Percentiles rank a stretch among this genome's conserved stretches.
Conservation (phyloP, 2,113 vertebrate genomes). For the Stigmatopora argus region DNA sequence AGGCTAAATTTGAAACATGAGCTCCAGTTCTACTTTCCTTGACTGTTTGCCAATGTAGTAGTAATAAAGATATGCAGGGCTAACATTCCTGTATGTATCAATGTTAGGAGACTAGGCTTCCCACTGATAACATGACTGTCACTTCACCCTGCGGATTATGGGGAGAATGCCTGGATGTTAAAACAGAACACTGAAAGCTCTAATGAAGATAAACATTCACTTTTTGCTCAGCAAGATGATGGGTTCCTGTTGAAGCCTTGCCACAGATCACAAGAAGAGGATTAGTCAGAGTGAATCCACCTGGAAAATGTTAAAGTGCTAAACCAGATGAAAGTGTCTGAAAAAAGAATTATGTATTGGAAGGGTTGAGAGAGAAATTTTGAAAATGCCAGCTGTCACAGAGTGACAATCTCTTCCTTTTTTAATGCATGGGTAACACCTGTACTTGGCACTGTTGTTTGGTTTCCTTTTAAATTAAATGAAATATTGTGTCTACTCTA, state of each 20-base stretch:
- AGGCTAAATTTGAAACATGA: conserved; percentile 55
- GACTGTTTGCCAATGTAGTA: conserved; percentile 51
- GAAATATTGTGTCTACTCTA: neutral
- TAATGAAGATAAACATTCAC: conserved; percentile 59
- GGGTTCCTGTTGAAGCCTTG: conserved; percentile 23
- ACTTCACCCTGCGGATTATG: conserved; percentile 53
- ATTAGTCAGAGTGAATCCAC: conserved; percentile 50
- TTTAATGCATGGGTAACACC: conserved; percentile 4
- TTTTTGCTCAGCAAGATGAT: conserved; percentile 11
- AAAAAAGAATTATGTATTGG: conserved; percentile 34
- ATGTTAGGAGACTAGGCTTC: conserved; percentile 45
- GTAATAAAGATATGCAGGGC: conserved; percentile 65
- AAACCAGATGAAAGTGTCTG: conserved; percentile 40
- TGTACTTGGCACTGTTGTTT: neutral
- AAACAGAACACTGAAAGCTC: conserved; percentile 30
- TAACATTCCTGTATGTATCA: conserved; percentile 60
- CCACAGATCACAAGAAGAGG: conserved; percentile 34
- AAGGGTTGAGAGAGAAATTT: conserved; percentile 31
- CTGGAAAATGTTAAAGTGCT: conserved; percentile 47
- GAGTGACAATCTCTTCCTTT: conserved; percentile 29
- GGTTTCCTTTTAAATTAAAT: neutral
- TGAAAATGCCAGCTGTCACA: conserved; percentile 43
- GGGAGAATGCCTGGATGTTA: conserved; percentile 32
- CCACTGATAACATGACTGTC: conserved; percentile 51
- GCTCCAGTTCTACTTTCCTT: conserved; percentile 43